These are phyloP conservation scores for Erythrocebus patas DNA, from an alignment of 2,113 vertebrate species.

Conservation along the genomic window DNA sequence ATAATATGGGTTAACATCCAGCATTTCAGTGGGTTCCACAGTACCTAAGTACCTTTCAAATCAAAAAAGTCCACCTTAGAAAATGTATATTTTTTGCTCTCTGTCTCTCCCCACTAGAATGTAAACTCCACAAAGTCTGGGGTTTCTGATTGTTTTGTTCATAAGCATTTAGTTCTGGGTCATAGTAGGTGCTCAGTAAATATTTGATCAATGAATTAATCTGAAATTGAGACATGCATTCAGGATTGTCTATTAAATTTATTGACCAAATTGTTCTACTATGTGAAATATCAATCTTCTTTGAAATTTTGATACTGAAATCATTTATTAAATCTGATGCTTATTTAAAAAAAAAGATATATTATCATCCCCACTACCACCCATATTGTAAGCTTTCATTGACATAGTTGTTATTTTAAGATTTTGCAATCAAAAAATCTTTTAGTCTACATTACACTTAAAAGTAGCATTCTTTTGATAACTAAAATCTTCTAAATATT, in stretches of 20 bases:
- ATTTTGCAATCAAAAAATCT: constrained; percentile 6
- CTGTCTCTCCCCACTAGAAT: background rate
- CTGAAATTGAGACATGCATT: constrained; percentile 3
- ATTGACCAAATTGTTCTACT: background rate
- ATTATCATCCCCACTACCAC: background rate
- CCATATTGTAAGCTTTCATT: background rate
- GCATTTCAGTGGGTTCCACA: background rate
- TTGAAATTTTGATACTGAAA: background rate
- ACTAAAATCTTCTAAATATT: background rate
- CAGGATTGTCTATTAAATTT: background rate
- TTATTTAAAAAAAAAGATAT: background rate
- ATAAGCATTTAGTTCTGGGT: background rate
- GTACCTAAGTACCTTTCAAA: background rate
- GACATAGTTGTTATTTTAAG: background rate
- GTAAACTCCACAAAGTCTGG: background rate
- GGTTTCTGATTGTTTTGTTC: background rate
- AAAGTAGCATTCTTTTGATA: background rate
- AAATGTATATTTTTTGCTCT: background rate
- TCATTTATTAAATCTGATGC: background rate
- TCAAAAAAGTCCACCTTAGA: background rate
- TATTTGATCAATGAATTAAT: background rate
- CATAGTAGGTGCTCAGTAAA: background rate
- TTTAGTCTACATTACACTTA: background rate
- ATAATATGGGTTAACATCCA: background rate
- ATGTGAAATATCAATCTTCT: background rate